Conservation (phyloP, 2,888 invertebrate species). For the Apoderus coryli region DNA sequence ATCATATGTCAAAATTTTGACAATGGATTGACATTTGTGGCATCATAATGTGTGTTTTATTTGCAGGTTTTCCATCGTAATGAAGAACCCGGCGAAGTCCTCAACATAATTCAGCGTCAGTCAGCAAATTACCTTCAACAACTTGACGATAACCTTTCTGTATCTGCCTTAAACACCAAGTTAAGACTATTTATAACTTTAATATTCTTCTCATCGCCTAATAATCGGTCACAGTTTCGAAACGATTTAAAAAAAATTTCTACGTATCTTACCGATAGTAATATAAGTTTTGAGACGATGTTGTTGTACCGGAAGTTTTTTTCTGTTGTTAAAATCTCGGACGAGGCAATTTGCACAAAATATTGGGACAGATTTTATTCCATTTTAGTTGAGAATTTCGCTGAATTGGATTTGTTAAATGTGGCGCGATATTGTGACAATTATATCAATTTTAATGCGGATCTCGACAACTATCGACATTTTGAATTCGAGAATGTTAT, state of each 20-base stretch:
- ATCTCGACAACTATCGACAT: constrained; percentile 37
- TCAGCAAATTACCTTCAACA: constrained; percentile 29
- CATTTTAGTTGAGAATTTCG: constrained; percentile 25
- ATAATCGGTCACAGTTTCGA: constrained; percentile 31
- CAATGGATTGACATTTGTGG: too few species aligned
- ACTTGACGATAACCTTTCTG: constrained; percentile 22
- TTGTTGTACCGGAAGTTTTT: constrained; percentile 33
- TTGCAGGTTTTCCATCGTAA: too few species aligned
- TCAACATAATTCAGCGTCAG: constrained; percentile 31
- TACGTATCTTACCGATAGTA: constrained; percentile 24
- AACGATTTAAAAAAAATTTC: constrained; percentile 27
- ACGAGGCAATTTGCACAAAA: constrained; percentile 30
- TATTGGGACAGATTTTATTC: constrained; percentile 35
- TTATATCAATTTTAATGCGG: constrained; percentile 40
- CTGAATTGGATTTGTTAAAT: constrained; percentile 22
- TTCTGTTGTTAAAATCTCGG: constrained; percentile 35
- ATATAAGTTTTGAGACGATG: constrained; percentile 20
- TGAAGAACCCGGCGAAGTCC: constrained; percentile 37
- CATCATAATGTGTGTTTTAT: too few species aligned
- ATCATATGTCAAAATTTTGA: too few species aligned
- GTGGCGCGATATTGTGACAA: constrained; percentile 34
- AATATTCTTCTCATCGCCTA: constrained; percentile 33
- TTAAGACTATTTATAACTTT: constrained; percentile 32
- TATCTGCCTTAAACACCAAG: constrained; percentile 17
- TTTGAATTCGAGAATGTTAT: constrained; percentile 33